Percentiles rank a stretch among this genome's conserved stretches.
Conservation (phyloP, 2,888 invertebrate species). For the Stenodema calcarata region DNA sequence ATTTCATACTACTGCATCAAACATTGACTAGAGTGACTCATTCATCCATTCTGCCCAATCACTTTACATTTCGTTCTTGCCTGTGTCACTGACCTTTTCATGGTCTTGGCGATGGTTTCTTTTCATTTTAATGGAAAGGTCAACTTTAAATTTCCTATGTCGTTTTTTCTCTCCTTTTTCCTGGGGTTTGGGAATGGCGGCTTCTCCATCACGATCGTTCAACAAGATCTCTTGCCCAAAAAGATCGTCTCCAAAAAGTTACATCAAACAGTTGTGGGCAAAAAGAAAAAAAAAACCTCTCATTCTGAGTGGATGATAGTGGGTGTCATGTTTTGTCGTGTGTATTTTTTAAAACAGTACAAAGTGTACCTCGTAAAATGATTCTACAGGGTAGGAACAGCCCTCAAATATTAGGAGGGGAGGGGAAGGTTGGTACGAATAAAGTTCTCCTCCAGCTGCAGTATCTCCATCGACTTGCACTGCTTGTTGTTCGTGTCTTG, state of each 20-base stretch:
- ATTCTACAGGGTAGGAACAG: no score
- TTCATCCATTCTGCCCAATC: neutral
- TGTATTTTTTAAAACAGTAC: neutral
- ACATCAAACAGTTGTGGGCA: slow-evolving; percentile 7
- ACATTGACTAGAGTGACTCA: neutral
- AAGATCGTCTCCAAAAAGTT: slow-evolving; percentile 41
- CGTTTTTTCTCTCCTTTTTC: slow-evolving; percentile 50
- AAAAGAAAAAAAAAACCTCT: neutral
- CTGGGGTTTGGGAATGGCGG: neutral
- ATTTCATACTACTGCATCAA: neutral
- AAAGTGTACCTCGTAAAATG: no score
- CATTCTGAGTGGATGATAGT: no score
- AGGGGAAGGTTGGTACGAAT: no score
- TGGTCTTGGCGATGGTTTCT: slow-evolving; percentile 39
- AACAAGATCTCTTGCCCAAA: slow-evolving; percentile 41
- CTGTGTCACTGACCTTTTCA: slow-evolving; percentile 32
- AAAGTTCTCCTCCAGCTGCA: no score
- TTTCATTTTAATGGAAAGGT: slow-evolving; percentile 72
- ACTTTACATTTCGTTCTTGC: neutral
- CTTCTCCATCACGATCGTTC: slow-evolving; percentile 17
- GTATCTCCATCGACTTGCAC: no score
- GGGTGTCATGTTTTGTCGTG: no score
- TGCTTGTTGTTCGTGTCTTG: no score
- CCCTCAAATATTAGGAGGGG: no score
- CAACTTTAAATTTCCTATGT: slow-evolving; percentile 68